A percentile compares a stretch with the other conserved stretches of the same genome.
These are phyloP conservation scores for Callyntrura sp. DNA, from an alignment of 2,888 invertebrate genomes.

Conservation along the genomic window DNA sequence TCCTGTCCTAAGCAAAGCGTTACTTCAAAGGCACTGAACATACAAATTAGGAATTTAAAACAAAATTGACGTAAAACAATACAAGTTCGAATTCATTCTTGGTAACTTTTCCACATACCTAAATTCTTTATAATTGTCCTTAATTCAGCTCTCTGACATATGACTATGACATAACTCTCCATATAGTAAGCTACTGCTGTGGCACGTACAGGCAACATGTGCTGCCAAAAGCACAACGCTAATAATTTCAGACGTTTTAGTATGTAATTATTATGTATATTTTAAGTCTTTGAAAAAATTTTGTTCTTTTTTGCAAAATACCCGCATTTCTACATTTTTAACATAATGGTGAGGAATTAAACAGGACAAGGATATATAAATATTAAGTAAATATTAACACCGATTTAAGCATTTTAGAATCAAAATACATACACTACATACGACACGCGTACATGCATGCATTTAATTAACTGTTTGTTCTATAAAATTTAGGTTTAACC, in stretches of 20 bases:
- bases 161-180: slow-evolving; percentile 10
- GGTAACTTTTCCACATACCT: slow-evolving; percentile 44
- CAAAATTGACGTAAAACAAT: slow-evolving; percentile 33
- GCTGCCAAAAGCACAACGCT: slow-evolving; percentile 47
- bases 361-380: neutral
- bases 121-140: neutral
- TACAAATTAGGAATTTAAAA: slow-evolving; percentile 16
- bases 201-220: slow-evolving; percentile 28
- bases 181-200: slow-evolving; percentile 42
- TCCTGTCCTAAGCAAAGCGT: slow-evolving; percentile 69
- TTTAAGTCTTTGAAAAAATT: slow-evolving; percentile 32
- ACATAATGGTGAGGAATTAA: neutral
- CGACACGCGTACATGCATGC: neutral
- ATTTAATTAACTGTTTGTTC: neutral
- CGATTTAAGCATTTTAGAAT: neutral
- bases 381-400: neutral
- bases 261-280: neutral
- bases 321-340: slow-evolving; percentile 1
- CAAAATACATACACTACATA: neutral
- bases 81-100: slow-evolving; percentile 22
- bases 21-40: slow-evolving; percentile 74
- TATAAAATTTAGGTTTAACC: neutral
- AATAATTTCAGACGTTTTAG: slow-evolving; percentile 23
- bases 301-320: neutral
- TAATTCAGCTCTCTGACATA: slow-evolving; percentile 1